Percentiles rank a stretch among this genome's conserved stretches.
Conservation (phyloP, 35 echinoderm and acorn worm species). For the Apostichopus japonicus region DNA sequence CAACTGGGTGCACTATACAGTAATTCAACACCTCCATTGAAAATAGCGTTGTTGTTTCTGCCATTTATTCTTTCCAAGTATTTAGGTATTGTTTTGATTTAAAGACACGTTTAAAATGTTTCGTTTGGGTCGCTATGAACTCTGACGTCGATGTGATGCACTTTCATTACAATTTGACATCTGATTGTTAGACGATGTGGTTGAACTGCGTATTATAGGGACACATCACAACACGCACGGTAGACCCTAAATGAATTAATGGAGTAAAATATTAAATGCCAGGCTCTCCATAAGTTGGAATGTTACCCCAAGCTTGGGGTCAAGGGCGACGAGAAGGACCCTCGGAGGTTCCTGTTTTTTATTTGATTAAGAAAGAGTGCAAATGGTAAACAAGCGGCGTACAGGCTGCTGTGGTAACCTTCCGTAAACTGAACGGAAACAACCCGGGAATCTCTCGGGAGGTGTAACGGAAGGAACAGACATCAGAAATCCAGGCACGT, state of each 20-base stretch:
- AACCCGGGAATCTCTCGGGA: too few species aligned
- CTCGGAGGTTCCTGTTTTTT: neutral
- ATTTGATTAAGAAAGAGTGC: neutral
- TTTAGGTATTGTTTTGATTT: too few species aligned
- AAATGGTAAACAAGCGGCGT: neutral
- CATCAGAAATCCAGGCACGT: too few species aligned
- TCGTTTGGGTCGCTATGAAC: neutral
- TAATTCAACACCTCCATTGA: too few species aligned
- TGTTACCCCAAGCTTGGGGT: slow-evolving; percentile 52
- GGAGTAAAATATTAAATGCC: neutral
- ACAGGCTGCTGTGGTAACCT: too few species aligned
- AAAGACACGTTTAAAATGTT: too few species aligned
- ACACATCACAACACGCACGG: slow-evolving; percentile 17
- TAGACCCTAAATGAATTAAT: slow-evolving; percentile 37
- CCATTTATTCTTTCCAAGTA: too few species aligned
- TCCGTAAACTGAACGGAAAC: too few species aligned
- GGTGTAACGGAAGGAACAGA: too few species aligned
- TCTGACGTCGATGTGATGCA: neutral
- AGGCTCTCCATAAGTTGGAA: neutral
- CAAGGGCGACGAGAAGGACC: slow-evolving; percentile 22
- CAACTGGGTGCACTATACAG: too few species aligned
- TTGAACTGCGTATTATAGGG: too few species aligned
- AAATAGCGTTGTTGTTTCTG: too few species aligned
- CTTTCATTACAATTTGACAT: neutral
- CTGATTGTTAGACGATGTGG: neutral